These are phyloP conservation scores for Chloropsis cyanopogon DNA, from an alignment of 2,113 vertebrate species.

Conservation along the genomic window DNA sequence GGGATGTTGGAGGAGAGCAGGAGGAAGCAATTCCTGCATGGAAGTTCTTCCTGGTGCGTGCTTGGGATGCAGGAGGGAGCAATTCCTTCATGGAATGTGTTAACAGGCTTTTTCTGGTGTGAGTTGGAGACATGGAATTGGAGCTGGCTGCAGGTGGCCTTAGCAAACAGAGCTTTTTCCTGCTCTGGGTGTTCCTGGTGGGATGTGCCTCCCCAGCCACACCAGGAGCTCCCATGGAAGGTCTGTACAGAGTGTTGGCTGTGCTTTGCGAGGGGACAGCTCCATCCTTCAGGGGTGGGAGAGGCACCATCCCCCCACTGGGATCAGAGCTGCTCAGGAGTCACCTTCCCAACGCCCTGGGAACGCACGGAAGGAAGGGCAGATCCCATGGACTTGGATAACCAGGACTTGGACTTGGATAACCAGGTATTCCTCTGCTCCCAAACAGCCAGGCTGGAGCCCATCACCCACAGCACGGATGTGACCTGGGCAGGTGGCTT, in stretches of 20 bases:
- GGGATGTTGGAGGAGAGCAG: not conserved
- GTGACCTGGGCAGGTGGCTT: not conserved
- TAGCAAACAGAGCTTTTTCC: conserved; percentile 53
- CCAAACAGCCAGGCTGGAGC: not conserved
- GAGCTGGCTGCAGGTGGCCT: not conserved
- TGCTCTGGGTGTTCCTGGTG: not conserved
- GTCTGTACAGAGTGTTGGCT: not conserved
- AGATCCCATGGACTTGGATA: not conserved
- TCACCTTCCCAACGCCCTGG: not conserved
- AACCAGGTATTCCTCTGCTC: not conserved
- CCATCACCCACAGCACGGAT: accelerated
- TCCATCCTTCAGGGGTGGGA: not conserved
- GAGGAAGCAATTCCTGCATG: not conserved
- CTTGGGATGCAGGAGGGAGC: not conserved
- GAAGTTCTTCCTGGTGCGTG: not conserved
- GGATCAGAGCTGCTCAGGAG: not conserved
- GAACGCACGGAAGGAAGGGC: not conserved
- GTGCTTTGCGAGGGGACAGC: accelerated
- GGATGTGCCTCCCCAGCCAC: not conserved
- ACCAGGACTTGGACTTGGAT: not conserved
- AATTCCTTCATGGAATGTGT: not conserved
- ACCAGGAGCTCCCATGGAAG: not conserved
- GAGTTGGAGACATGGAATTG: accelerated
- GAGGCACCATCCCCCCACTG: accelerated
- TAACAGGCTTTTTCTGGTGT: not conserved